phyloP scores from a whole-genome alignment of 2,113 vertebrate genomes.

The Pterocles burchelli region DNA sequence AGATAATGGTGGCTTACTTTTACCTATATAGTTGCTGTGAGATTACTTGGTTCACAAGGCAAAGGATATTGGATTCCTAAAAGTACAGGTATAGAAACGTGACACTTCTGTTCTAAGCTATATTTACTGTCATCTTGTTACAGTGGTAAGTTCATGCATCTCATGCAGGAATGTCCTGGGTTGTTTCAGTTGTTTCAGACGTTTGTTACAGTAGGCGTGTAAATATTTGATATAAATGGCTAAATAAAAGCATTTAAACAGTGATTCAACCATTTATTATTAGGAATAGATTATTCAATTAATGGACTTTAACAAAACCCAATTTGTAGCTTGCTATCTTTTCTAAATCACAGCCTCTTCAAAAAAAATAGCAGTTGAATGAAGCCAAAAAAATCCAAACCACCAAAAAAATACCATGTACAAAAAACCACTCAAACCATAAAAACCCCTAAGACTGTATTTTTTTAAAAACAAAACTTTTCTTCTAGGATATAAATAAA shows the following conservation, averaged over 20 bases:
- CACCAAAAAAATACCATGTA: not conserved
- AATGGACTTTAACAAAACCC: slow-evolving; percentile 36
- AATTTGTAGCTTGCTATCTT: slow-evolving; percentile 30
- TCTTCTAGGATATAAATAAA: slow-evolving; percentile 4
- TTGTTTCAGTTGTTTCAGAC: not conserved
- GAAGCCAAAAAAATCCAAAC: not conserved
- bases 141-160: not conserved
- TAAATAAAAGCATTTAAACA: slow-evolving; percentile 39
- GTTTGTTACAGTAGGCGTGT: not conserved
- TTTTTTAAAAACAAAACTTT: slow-evolving; percentile 22
- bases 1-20: not conserved
- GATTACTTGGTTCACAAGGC: not conserved
- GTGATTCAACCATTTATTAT: slow-evolving; percentile 20
- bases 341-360: slow-evolving; percentile 35
- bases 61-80: not conserved
- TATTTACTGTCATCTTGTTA: not conserved
- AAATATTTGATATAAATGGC: not conserved
- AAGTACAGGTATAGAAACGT: not conserved
- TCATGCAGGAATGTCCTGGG: not conserved
- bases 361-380: not conserved
- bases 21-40: not conserved
- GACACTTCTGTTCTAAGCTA: not conserved
- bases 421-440: not conserved
- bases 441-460: not conserved
- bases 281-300: slow-evolving; percentile 3